Percentiles rank a stretch among this genome's conserved stretches.
phyloP scores from a whole-genome alignment of 2,888 invertebrate species.

The Zootermopsis nevadensis region DNA sequence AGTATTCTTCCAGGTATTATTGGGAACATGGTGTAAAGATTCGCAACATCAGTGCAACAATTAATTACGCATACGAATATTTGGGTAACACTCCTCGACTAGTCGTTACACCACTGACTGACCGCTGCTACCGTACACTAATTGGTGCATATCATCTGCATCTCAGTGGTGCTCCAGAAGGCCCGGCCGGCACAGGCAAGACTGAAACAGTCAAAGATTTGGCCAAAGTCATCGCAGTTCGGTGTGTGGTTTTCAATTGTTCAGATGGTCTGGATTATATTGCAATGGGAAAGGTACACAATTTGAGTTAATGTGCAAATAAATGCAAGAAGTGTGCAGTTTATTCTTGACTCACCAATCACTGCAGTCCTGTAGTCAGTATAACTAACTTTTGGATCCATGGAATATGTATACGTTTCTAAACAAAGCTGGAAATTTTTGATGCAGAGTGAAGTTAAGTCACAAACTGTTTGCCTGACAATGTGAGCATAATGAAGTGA shows the following conservation, averaged over 20 bases:
- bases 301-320: not conserved
- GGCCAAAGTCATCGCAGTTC: conserved; percentile 91
- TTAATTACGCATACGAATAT: conserved; percentile 86
- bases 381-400: too few species aligned
- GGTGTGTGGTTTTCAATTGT: conserved; percentile 89
- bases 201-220: conserved; percentile 94
- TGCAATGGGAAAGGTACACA: conserved; percentile 80
- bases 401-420: too few species aligned
- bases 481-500: too few species aligned
- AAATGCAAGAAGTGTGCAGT: too few species aligned
- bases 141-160: conserved; percentile 86
- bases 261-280: conserved; percentile 88
- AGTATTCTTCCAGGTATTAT: conserved; percentile 69
- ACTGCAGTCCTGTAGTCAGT: too few species aligned
- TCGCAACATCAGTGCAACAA: conserved; percentile 82
- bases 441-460: too few species aligned
- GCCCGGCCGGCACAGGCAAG: conserved; percentile 89
- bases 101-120: conserved; percentile 80
- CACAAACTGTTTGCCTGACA: too few species aligned
- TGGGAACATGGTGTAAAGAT: conserved; percentile 72
- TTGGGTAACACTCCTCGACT: conserved; percentile 83
- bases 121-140: conserved; percentile 84
- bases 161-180: conserved; percentile 86
- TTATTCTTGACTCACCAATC: too few species aligned
- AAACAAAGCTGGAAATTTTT: too few species aligned